Conservation (phyloP, 2,797 vertebrate species). For the Tenualosa ilisha region DNA sequence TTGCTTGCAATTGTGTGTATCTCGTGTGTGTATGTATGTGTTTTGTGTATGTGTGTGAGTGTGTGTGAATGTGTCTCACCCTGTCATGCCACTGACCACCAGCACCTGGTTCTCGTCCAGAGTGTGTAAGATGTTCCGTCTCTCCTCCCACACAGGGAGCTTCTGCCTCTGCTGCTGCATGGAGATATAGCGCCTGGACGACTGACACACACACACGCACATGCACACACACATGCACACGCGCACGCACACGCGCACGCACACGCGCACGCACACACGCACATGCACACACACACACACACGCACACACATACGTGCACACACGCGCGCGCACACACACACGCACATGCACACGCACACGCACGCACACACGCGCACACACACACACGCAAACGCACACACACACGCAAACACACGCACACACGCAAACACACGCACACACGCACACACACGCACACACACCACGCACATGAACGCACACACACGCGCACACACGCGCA, state of each 20-base stretch:
- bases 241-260: background rate
- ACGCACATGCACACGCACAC: no score
- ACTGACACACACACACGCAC: constrained; percentile 63
- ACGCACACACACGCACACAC: constrained; percentile 5
- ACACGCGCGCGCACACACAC: background rate
- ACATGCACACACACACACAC: background rate
- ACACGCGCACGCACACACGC: background rate
- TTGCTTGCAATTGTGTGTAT: background rate
- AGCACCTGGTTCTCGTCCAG: constrained; percentile 86
- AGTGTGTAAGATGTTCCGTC: constrained; percentile 80
- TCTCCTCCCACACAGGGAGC: constrained; percentile 91
- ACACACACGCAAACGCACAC: background rate
- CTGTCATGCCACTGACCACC: constrained; percentile 97
- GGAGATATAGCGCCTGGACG: constrained; percentile 82
- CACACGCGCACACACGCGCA: background rate
- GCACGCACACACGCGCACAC: background rate
- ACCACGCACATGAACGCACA: background rate
- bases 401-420: constrained; percentile 8
- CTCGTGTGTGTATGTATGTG: background rate
- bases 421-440: background rate
- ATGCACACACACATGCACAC: background rate
- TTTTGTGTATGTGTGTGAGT: background rate
- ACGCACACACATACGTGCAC: background rate
- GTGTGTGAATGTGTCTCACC: constrained; percentile 72
- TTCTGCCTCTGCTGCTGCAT: constrained; percentile 90